Conservation (phyloP, 2,113 vertebrate species). For the Chionomys nivalis region DNA sequence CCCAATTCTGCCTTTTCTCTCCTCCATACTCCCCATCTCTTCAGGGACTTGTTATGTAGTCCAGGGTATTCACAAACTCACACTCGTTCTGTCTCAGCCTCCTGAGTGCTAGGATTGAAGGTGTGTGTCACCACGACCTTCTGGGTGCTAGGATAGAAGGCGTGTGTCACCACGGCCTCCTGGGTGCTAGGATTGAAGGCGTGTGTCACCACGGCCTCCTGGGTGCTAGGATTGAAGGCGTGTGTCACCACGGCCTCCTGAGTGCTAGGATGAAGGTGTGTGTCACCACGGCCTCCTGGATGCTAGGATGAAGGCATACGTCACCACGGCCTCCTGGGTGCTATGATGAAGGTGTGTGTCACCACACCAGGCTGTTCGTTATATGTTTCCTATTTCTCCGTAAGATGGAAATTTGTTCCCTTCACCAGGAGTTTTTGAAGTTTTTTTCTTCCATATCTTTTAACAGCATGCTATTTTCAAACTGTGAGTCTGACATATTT, state of each 20-base stretch:
- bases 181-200: too few relatives aligned
- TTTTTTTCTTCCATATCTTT: background rate
- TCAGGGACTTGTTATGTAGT: background rate
- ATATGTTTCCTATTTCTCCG: background rate
- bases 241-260: too few relatives aligned
- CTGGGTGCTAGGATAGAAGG: too few relatives aligned
- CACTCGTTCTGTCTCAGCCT: background rate
- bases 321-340: too few relatives aligned
- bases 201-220: too few relatives aligned
- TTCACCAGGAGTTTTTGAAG: background rate
- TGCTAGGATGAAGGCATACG: too few relatives aligned
- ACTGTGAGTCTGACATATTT: background rate
- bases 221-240: too few relatives aligned
- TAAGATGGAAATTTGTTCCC: slow-evolving; percentile 3
- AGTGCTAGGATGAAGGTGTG: too few relatives aligned
- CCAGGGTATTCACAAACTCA: background rate
- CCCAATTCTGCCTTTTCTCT: background rate
- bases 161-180: too few relatives aligned
- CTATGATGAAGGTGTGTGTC: too few relatives aligned
- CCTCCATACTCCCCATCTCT: background rate
- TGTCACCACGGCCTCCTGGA: too few relatives aligned
- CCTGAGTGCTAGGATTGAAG: background rate
- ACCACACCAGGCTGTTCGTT: too few relatives aligned
- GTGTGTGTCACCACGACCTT: background rate
- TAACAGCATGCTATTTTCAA: background rate